phyloP scores from a whole-genome alignment of 1,140 invertebrate species.

The Cyrtorhinus lividipennis region DNA sequence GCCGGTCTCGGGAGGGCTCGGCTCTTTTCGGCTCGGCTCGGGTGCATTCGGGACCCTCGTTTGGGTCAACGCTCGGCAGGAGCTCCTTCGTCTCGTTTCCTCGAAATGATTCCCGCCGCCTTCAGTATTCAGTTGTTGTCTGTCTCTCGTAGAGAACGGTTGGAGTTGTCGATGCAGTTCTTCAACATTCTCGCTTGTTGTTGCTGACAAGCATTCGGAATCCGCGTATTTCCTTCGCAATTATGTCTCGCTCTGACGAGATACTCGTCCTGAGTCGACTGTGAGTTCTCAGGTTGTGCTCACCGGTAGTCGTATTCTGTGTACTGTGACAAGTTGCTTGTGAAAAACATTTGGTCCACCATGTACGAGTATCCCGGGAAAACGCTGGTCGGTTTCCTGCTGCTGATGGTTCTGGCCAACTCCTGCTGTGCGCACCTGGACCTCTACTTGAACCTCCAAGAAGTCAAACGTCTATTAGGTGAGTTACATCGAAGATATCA shows the following conservation, averaged over 20 bases:
- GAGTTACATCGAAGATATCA: too few relatives aligned
- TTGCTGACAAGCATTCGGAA: too few relatives aligned
- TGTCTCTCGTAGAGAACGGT: not conserved
- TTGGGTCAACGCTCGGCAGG: constrained; percentile 11
- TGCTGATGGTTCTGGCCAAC: not conserved
- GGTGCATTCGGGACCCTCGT: not conserved
- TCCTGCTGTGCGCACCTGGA: constrained; percentile 10
- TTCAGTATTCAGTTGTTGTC: not conserved
- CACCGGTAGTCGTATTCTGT: too few relatives aligned
- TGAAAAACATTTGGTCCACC: too few relatives aligned
- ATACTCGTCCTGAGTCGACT: too few relatives aligned
- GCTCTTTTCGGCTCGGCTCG: constrained; percentile 2
- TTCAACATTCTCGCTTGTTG: too few relatives aligned
- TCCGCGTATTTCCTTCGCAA: too few relatives aligned
- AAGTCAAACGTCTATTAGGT: constrained; percentile 13
- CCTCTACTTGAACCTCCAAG: constrained; percentile 10
- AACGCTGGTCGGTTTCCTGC: not conserved
- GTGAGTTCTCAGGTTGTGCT: too few relatives aligned
- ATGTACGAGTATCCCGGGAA: not conserved
- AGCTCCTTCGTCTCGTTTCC: not conserved
- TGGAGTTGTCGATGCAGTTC: too few relatives aligned
- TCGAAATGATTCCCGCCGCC: not conserved
- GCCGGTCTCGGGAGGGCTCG: too few relatives aligned
- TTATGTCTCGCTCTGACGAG: too few relatives aligned
- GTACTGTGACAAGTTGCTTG: too few relatives aligned